These are phyloP conservation scores for Phylloscopus trochiloides DNA, from an alignment of 2,113 vertebrate species.

Conservation along the genomic window DNA sequence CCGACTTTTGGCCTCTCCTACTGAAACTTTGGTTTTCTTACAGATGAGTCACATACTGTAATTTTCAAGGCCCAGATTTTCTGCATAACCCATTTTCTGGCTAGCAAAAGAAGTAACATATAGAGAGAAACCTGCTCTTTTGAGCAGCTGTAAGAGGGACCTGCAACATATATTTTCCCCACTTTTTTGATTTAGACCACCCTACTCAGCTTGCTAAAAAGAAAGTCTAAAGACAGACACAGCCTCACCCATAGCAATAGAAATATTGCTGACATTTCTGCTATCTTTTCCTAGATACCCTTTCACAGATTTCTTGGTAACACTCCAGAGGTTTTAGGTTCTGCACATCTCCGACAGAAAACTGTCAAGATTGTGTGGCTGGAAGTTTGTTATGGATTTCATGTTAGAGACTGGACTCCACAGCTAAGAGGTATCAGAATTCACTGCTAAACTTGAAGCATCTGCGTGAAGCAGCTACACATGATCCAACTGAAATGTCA, in stretches of 20 bases:
- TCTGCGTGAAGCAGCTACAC: not conserved
- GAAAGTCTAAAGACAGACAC: not conserved
- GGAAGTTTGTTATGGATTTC: not conserved
- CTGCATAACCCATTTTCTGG: not conserved
- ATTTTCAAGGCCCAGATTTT: not conserved
- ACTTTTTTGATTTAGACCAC: not conserved
- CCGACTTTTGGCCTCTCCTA: not conserved
- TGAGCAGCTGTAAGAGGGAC: not conserved
- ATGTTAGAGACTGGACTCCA: not conserved
- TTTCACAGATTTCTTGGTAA: not conserved
- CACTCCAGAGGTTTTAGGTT: not conserved
- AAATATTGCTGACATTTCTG: not conserved
- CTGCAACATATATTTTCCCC: not conserved
- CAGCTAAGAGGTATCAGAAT: not conserved
- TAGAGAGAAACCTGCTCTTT: not conserved
- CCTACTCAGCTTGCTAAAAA: not conserved
- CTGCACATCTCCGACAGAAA: not conserved
- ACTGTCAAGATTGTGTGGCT: not conserved
- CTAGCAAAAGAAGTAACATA: not conserved
- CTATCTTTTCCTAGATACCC: not conserved
- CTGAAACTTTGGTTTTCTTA: not conserved
- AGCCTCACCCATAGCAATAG: not conserved
- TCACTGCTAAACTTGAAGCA: not conserved
- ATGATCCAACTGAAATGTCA: not conserved
- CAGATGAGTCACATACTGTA: not conserved